phyloP scores from a whole-genome alignment of 2,797 vertebrate species.

The Decapterus maruadsi region DNA sequence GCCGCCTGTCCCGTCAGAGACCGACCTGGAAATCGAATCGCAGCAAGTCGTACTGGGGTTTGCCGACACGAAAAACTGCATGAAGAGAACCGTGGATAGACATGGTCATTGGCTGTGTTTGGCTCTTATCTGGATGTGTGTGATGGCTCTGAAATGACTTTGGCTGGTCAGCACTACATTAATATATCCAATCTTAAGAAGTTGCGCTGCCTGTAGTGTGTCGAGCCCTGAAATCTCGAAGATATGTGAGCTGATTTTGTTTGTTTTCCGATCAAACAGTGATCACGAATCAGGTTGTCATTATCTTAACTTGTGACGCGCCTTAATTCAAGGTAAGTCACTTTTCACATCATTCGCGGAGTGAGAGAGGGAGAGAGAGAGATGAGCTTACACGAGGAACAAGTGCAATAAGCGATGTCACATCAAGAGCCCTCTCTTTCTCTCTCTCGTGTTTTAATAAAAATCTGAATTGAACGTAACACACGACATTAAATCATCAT shows the following conservation, averaged over 20 bases:
- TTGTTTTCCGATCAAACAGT: conserved; percentile 5
- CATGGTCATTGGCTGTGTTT: conserved; percentile 79
- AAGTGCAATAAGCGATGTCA: background rate
- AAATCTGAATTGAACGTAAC: background rate
- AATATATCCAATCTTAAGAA: conserved; percentile 10
- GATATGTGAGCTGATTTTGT: conserved; percentile 11
- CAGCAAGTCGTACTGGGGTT: conserved; percentile 97
- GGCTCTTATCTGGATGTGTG: conserved; percentile 53
- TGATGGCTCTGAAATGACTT: conserved; percentile 45
- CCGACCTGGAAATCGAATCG: conserved; percentile 92
- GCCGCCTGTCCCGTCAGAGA: conserved; percentile 88
- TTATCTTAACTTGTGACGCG: conserved; percentile 42
- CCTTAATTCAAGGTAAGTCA: conserved; percentile 70
- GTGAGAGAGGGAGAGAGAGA: conserved; percentile 18
- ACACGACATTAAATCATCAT: background rate
- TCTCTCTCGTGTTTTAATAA: background rate
- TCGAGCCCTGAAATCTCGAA: background rate
- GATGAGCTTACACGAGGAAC: background rate
- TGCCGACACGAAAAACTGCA: conserved; percentile 96
- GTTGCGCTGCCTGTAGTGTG: conserved; percentile 12
- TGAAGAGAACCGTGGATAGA: conserved; percentile 86
- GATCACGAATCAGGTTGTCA: conserved; percentile 26
- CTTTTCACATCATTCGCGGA: conserved; percentile 40
- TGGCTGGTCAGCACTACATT: conserved; percentile 34
- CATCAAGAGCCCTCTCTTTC: background rate